These are phyloP conservation scores for Cerastis rubricosa DNA, from an alignment of 2,888 invertebrate genomes.

Conservation along the genomic window DNA sequence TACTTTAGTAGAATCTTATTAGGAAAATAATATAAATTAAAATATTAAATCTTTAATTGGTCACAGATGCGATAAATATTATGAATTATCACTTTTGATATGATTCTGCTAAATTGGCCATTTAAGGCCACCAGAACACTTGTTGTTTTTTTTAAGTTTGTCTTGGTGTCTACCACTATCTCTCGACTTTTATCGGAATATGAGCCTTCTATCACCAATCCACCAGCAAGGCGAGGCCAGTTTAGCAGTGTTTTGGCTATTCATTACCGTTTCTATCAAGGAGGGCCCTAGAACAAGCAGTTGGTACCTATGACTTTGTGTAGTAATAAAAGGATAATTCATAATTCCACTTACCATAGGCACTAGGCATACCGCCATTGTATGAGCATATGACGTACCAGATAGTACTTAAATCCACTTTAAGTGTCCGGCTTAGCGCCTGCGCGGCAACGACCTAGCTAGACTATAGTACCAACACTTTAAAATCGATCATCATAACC, in stretches of 20 bases:
- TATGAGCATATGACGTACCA: constrained; percentile 54
- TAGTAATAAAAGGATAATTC: constrained; percentile 3
- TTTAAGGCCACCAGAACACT: too few relatives aligned
- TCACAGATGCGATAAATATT: too few relatives aligned
- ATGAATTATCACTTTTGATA: too few relatives aligned
- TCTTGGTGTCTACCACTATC: neutral
- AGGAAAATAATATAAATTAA: too few relatives aligned
- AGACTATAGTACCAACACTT: constrained; percentile 29
- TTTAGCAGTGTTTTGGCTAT: neutral
- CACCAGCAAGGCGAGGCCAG: neutral
- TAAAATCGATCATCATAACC: neutral
- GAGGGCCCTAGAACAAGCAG: neutral
- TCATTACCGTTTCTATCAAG: neutral
- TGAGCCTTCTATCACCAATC: neutral
- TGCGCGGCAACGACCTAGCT: constrained; percentile 66
- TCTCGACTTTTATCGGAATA: neutral
- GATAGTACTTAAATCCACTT: constrained; percentile 70
- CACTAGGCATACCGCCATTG: constrained; percentile 46
- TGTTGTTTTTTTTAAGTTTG: too few relatives aligned
- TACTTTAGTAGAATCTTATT: too few relatives aligned
- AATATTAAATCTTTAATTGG: too few relatives aligned
- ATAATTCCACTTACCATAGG: constrained; percentile 5
- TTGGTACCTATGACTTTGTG: neutral
- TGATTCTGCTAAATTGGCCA: too few relatives aligned
- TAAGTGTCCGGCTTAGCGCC: constrained; percentile 73